These are phyloP conservation scores for Mythimna vitellina DNA, from an alignment of 2,888 invertebrate species.

Conservation along the genomic window DNA sequence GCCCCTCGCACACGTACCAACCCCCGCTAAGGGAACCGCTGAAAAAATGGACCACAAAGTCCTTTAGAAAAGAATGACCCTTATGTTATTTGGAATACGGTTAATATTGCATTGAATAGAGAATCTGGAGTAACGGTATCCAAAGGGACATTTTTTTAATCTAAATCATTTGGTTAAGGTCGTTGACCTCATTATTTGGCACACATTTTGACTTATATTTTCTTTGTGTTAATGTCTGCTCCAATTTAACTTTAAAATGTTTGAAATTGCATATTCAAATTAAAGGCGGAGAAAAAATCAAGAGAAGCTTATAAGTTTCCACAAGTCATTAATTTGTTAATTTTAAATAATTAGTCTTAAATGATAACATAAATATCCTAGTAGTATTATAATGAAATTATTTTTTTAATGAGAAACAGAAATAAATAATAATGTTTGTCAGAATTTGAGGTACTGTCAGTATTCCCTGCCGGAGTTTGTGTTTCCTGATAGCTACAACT, in stretches of 20 bases:
- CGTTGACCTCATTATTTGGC: conserved; percentile 72
- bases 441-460: too few species aligned
- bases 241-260: conserved; percentile 7
- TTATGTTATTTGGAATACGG: conserved; percentile 64
- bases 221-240: conserved; percentile 13
- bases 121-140: conserved; percentile 55
- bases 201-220: conserved; percentile 45
- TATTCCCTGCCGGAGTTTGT: too few species aligned
- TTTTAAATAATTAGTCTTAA: too few species aligned
- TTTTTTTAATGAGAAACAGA: too few species aligned
- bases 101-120: conserved; percentile 43
- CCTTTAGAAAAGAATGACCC: conserved; percentile 68
- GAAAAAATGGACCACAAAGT: conserved; percentile 80
- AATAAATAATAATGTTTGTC: too few species aligned
- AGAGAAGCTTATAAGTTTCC: too few species aligned
- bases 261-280: background rate
- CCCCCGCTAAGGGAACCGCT: conserved; percentile 83
- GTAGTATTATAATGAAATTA: too few species aligned
- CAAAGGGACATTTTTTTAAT: conserved; percentile 75
- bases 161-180: conserved; percentile 67
- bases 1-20: conserved; percentile 68
- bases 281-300: background rate
- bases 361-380: too few species aligned
- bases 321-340: too few species aligned
- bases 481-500: too few species aligned